phyloP scores from a whole-genome alignment of 2,113 vertebrate genomes.

The Caranx ignobilis region DNA sequence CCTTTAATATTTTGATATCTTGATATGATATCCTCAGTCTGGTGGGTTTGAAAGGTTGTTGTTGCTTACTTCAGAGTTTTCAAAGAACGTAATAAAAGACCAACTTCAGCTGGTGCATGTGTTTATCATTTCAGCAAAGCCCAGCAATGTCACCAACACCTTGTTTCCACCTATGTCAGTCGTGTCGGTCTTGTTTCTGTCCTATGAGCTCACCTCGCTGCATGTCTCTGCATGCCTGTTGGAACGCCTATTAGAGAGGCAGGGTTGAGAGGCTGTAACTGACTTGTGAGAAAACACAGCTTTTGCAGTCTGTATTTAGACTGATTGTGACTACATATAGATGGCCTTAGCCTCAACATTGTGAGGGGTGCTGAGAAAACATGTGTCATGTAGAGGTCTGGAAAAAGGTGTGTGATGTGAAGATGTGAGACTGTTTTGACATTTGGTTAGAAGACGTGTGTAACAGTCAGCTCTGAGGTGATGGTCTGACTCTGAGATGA shows the following conservation, averaged over 20 bases:
- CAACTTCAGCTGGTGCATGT: too few species aligned
- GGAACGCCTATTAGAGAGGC: neutral
- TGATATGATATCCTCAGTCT: neutral
- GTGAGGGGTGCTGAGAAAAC: neutral
- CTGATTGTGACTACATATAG: neutral
- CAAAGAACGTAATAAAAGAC: neutral
- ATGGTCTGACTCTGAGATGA: neutral
- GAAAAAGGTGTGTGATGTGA: neutral
- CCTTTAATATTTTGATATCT: neutral
- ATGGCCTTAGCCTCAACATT: neutral
- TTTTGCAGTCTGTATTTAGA: neutral
- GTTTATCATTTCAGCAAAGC: neutral
- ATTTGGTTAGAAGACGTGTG: neutral
- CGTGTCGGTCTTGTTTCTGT: neutral
- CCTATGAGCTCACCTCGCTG: conserved; percentile 13
- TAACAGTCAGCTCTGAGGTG: too few species aligned
- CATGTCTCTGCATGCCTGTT: conserved; percentile 20
- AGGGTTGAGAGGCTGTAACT: conserved; percentile 10
- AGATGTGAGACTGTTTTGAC: neutral
- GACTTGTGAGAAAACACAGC: neutral
- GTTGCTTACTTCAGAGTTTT: neutral
- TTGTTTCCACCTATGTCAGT: neutral
- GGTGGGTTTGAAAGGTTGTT: neutral
- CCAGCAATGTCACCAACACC: neutral
- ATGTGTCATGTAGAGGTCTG: neutral